Evolutionary conservation across 2,797 vertebrate genomes (phyloP).

Genomic region (Rousettus madagascariensis): DNA sequence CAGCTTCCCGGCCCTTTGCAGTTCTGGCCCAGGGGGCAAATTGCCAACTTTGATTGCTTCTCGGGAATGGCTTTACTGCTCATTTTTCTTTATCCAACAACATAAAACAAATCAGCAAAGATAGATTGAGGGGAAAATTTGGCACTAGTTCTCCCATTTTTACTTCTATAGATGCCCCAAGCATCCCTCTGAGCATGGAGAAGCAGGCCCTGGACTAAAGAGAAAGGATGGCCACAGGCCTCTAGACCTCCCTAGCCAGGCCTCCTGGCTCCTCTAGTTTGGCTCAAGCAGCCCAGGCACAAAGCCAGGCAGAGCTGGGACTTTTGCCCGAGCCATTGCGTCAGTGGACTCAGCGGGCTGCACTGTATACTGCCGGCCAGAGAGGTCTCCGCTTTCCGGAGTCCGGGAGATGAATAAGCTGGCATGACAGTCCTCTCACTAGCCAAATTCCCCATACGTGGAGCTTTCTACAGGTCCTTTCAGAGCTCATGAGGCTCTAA

Average conservation of each 20-base stretch:
- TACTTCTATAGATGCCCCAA: neutral
- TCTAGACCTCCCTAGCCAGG: neutral
- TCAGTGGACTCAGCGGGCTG: constrained; percentile 53
- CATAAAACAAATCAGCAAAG: neutral
- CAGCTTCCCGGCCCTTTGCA: neutral
- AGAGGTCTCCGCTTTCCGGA: constrained; percentile 72
- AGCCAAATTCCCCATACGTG: constrained; percentile 26
- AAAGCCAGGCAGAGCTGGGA: constrained; percentile 62
- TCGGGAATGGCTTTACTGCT: neutral
- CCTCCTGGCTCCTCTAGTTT: neutral
- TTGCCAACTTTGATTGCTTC: neutral
- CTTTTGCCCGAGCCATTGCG: constrained; percentile 66
- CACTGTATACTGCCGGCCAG: constrained; percentile 36
- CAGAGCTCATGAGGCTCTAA: neutral
- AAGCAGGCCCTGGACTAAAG: neutral
- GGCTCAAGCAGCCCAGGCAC: constrained; percentile 38
- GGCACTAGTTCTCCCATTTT: neutral
- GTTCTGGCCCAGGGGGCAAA: neutral
- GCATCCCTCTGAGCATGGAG: neutral
- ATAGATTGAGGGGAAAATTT: neutral
- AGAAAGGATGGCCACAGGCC: neutral
- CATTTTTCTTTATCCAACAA: neutral
- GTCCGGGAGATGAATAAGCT: constrained; percentile 36
- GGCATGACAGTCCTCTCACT: neutral
- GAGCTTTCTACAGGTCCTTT: neutral